These are phyloP conservation scores for Zonitis immaculata DNA, from an alignment of 2,888 invertebrate genomes.

Conservation along the genomic window DNA sequence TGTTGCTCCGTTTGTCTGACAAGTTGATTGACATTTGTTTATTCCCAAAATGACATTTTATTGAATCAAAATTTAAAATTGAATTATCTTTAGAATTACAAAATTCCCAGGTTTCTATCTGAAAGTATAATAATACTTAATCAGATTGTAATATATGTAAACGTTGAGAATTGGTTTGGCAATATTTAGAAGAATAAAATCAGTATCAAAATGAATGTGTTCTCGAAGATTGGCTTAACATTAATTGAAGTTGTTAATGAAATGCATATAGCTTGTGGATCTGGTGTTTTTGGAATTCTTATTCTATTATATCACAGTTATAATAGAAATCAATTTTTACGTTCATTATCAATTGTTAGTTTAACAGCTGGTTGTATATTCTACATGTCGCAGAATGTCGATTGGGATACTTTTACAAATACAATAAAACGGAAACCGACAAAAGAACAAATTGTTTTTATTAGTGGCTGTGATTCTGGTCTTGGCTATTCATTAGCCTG, in stretches of 20 bases:
- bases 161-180: no score
- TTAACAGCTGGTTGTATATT: slow-evolving; percentile 37
- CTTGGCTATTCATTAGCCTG: slow-evolving; percentile 71
- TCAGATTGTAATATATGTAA: no score
- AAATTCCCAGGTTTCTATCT: no score
- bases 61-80: no score
- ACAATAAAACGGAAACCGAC: slow-evolving; percentile 27
- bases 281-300: slow-evolving; percentile 41
- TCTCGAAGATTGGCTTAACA: slow-evolving; percentile 13
- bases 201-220: slow-evolving; percentile 8
- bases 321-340: slow-evolving; percentile 33
- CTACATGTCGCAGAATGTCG: slow-evolving; percentile 29
- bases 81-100: no score
- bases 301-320: slow-evolving; percentile 40
- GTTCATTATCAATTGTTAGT: slow-evolving; percentile 34
- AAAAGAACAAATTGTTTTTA: slow-evolving; percentile 54
- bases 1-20: no score
- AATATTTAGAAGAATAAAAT: background rate
- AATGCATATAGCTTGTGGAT: slow-evolving; percentile 40
- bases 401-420: background rate
- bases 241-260: slow-evolving; percentile 44
- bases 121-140: no score
- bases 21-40: no score
- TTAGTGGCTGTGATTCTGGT: slow-evolving; percentile 85
- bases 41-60: no score